These are phyloP conservation scores for Nyctereutes procyonoides DNA, from an alignment of 2,113 vertebrate genomes.

Conservation along the genomic window DNA sequence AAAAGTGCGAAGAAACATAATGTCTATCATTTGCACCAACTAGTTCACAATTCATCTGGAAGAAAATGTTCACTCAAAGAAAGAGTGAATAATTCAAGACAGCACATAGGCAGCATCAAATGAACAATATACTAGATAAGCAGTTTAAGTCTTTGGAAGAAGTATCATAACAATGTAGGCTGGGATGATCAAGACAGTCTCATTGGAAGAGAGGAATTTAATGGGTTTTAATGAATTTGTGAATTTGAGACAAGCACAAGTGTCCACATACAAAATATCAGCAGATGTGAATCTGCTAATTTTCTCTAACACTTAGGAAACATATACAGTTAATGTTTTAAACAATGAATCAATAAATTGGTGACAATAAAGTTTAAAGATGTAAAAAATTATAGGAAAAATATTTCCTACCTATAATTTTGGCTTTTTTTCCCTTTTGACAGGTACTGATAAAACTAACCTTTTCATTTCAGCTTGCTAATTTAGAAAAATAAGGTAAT, in stretches of 20 bases:
- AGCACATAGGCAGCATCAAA: neutral
- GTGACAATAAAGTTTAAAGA: conserved; percentile 8
- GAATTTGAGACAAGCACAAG: neutral
- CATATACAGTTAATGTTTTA: neutral
- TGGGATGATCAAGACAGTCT: neutral
- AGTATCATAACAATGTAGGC: neutral
- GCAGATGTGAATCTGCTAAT: neutral
- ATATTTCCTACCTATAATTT: neutral
- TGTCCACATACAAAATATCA: neutral
- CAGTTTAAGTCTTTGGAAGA: neutral
- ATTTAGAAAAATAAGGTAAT: neutral
- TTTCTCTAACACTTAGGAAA: neutral
- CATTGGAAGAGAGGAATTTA: neutral
- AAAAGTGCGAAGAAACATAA: neutral
- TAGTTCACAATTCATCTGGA: neutral
- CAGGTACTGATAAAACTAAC: neutral
- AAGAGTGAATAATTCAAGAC: neutral
- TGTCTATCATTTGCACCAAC: neutral
- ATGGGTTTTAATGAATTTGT: neutral
- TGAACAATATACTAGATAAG: neutral
- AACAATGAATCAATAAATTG: neutral
- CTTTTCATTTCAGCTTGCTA: neutral
- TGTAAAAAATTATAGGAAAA: neutral
- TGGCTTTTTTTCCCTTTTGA: neutral
- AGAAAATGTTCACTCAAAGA: neutral